Evolutionary conservation across 1,140 invertebrate species (phyloP).

Genomic region (Drosophila sechellia): DNA sequence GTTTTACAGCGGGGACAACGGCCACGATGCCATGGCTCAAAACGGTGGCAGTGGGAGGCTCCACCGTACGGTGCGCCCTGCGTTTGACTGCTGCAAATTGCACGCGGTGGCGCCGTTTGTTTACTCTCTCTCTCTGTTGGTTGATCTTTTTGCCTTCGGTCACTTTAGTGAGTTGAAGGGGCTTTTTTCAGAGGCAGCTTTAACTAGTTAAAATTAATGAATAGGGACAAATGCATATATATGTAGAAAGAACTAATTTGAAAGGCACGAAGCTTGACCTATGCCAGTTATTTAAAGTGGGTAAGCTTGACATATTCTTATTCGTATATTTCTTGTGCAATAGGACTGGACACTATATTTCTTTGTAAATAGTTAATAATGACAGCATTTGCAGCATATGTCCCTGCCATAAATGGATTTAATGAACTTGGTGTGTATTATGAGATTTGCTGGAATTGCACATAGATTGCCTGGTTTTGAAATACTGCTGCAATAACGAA

Average conservation of each 20-base stretch:
- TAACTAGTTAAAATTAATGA: background rate
- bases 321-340: too few species aligned
- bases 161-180: background rate
- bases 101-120: slow-evolving; percentile 11
- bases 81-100: slow-evolving; percentile 52
- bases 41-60: slow-evolving; percentile 16
- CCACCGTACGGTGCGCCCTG: slow-evolving; percentile 14
- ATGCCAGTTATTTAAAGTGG: too few species aligned
- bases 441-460: too few species aligned
- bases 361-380: too few species aligned
- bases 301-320: too few species aligned
- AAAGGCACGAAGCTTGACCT: too few species aligned
- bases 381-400: too few species aligned
- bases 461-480: too few species aligned
- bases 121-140: slow-evolving; percentile 14
- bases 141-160: slow-evolving; percentile 18
- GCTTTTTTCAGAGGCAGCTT: slow-evolving; percentile 1
- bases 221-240: background rate
- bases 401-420: too few species aligned
- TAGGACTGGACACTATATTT: too few species aligned
- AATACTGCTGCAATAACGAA: too few species aligned
- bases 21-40: slow-evolving; percentile 25
- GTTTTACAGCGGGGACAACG: slow-evolving; percentile 49
- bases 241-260: background rate
- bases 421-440: too few species aligned